Conservation (phyloP, 92 coral and sea anemone genomes). For the Hydrozoanthus gracilis region DNA sequence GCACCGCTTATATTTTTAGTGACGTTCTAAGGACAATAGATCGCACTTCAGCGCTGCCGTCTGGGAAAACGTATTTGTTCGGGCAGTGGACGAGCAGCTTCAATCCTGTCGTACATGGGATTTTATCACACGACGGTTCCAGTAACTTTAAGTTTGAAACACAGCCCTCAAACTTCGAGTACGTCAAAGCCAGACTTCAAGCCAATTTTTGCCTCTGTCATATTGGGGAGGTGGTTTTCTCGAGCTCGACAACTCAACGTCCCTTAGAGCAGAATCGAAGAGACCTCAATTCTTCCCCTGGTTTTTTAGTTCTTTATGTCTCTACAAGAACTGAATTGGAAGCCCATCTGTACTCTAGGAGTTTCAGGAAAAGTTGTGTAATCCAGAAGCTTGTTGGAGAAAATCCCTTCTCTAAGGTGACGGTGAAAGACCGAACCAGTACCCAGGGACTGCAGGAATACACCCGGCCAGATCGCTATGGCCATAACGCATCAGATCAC, state of each 20-base stretch:
- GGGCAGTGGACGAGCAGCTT: slow-evolving; percentile 41
- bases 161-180: neutral
- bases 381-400: neutral
- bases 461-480: too few relatives aligned
- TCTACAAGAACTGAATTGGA: neutral
- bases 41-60: neutral
- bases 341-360: neutral
- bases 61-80: neutral
- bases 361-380: neutral
- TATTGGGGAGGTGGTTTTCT: slow-evolving; percentile 4
- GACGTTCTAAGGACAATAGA: neutral
- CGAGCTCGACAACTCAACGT: too few relatives aligned
- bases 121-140: neutral
- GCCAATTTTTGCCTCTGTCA: neutral
- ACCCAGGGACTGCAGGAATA: too few relatives aligned
- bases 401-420: neutral
- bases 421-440: neutral
- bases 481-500: neutral
- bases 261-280: neutral
- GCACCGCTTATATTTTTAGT: slow-evolving; percentile 17
- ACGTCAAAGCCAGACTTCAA: neutral
- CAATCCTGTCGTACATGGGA: slow-evolving; percentile 43
- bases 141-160: neutral
- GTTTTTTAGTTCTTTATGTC: neutral
- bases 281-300: neutral